phyloP scores from a whole-genome alignment of 1,140 invertebrate species.

The Lepidurus apus region DNA sequence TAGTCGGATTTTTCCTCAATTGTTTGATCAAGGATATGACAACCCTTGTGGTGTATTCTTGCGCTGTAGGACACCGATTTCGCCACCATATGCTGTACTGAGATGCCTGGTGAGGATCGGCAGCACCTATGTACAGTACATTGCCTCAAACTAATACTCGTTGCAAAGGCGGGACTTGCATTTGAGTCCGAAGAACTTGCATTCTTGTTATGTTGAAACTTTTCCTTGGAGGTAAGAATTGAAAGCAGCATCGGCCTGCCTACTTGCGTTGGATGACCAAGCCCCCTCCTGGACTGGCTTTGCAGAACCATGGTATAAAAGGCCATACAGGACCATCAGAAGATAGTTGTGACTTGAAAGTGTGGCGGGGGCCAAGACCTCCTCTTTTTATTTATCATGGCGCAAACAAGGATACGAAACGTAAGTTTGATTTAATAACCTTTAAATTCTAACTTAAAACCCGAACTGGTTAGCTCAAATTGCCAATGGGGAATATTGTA shows the following conservation, averaged over 20 bases:
- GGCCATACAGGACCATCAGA: background rate
- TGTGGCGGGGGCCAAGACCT: conserved; percentile 13
- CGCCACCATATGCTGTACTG: background rate
- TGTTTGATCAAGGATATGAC: background rate
- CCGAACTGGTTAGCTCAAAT: background rate
- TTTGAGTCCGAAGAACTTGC: background rate
- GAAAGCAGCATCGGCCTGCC: conserved; percentile 13
- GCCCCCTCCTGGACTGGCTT: background rate
- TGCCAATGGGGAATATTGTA: background rate
- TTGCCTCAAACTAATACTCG: background rate
- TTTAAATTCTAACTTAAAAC: background rate
- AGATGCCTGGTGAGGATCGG: background rate
- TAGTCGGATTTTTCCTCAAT: background rate
- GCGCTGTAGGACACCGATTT: background rate
- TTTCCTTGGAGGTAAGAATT: conserved; percentile 7
- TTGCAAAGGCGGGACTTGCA: background rate
- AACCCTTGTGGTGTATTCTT: background rate
- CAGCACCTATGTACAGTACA: background rate
- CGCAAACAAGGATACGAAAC: conserved; percentile 21
- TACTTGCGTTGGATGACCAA: background rate
- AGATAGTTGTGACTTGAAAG: conserved; percentile 19
- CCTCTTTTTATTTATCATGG: conserved; percentile 17
- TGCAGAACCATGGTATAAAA: background rate
- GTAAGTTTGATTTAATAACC: background rate
- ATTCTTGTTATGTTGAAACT: background rate